Evolutionary conservation across 2,113 vertebrate species (phyloP), one percentile per base, ranked within the genome.

Genomic region (Thymallus thymallus): DNA sequence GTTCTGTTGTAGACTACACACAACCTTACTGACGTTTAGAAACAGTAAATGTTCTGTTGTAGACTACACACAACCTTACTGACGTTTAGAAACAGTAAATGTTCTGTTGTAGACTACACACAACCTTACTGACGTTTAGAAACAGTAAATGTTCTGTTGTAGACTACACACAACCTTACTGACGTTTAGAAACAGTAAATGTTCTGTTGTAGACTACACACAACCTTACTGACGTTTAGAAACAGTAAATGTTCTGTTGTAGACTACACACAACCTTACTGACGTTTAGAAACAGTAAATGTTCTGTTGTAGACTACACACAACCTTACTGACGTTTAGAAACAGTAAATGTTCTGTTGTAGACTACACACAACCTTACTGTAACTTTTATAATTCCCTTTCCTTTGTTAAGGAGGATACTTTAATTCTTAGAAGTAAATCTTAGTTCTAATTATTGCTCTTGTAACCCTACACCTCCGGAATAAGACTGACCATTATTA

Each of bases 21-120:
- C n/a, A n/a, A n/a, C n/a, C n/a, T n/a, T n/a, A n/a, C n/a, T n/a
- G 87, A 86, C 84, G 77, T 91, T 88, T 87, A 90, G 74, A 88
- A 85, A 84, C 71, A 75, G 87, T 89, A 91, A 86, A 88, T 92
- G n/a, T n/a, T n/a, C n/a, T n/a, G n/a, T n/a, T n/a, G n/a, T n/a
- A n/a, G n/a, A n/a, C n/a, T n/a, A n/a, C n/a, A n/a, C n/a, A n/a
- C n/a, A n/a, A n/a, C n/a, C n/a, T n/a, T n/a, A n/a, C n/a, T n/a
- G 87, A 86, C 84, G 77, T 91, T 88, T 87, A 90, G 74, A 88
- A 85, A 84, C 71, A 75, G 87, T 89, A 91, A 86, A 88, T 92
- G n/a, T n/a, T n/a, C n/a, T n/a, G n/a, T n/a, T n/a, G n/a, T n/a
- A n/a, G n/a, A n/a, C n/a, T n/a, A n/a, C n/a, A n/a, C n/a, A n/a